Evolutionary conservation across 1,140 invertebrate genomes (phyloP).

Genomic region (Dendroctonus ponderosae): DNA sequence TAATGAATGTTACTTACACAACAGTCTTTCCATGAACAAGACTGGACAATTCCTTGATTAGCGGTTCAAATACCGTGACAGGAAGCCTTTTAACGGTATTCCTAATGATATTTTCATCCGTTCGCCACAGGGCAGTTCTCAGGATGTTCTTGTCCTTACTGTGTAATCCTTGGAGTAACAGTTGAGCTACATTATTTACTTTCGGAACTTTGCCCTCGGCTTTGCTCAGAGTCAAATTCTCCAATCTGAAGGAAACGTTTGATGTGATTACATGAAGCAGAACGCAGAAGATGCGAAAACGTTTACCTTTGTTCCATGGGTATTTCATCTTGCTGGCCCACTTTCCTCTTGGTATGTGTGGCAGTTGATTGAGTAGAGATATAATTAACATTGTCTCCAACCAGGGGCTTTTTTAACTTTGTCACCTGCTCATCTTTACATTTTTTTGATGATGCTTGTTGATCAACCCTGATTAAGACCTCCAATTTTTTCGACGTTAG

Average conservation of each 20-base stretch:
- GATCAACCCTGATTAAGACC: constrained; percentile 57
- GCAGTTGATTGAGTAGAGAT: constrained; percentile 47
- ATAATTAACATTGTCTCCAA: constrained; percentile 54
- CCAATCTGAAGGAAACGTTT: constrained; percentile 49
- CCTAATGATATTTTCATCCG: constrained; percentile 58
- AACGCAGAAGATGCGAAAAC: too few relatives aligned
- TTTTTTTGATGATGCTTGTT: constrained; percentile 47
- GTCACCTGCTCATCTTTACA: constrained; percentile 40
- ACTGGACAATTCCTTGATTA: constrained; percentile 62
- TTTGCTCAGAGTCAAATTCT: constrained; percentile 64
- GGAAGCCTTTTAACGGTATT: constrained; percentile 64
- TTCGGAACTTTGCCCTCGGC: constrained; percentile 51
- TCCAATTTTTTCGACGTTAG: constrained; percentile 59
- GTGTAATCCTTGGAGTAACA: constrained; percentile 73
- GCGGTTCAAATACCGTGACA: constrained; percentile 59
- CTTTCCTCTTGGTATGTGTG: constrained; percentile 52
- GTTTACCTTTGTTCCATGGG: constrained; percentile 66
- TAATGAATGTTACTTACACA: constrained; percentile 51
- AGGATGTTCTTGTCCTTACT: constrained; percentile 70
- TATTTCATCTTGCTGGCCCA: constrained; percentile 59
- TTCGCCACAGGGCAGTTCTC: constrained; percentile 56
- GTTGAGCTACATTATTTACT: constrained; percentile 67
- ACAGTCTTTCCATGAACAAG: constrained; percentile 62
- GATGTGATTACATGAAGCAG: too few relatives aligned
- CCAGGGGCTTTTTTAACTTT: constrained; percentile 54